These are phyloP conservation scores for Branchipolynoe longqiensis DNA, from an alignment of 2,888 invertebrate species.

Conservation along the genomic window DNA sequence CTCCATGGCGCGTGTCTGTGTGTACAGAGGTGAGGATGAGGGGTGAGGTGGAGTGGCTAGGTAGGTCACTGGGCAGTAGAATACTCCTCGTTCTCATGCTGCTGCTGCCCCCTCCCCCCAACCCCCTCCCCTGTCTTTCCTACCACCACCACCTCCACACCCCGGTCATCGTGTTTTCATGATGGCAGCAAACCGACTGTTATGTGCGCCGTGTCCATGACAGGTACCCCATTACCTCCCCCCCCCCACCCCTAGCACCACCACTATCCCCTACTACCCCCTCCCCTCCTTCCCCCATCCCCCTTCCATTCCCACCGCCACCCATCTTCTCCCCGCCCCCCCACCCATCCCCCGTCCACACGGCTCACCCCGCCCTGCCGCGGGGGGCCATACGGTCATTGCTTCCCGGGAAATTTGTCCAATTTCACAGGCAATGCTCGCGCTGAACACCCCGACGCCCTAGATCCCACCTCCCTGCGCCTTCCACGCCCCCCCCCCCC, in stretches of 20 bases:
- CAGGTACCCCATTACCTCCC: too few relatives aligned
- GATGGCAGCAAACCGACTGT: too few relatives aligned
- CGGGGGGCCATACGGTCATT: slow-evolving; percentile 50
- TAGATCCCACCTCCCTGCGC: slow-evolving; percentile 34
- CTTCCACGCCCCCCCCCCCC: background rate
- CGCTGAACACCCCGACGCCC: slow-evolving; percentile 41
- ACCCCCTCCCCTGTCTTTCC: background rate
- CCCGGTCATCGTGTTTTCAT: too few relatives aligned
- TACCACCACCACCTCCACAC: background rate
- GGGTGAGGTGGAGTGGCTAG: too few relatives aligned
- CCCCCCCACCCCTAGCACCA: background rate
- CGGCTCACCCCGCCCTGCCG: background rate
- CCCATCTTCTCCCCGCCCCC: slow-evolving; percentile 1
- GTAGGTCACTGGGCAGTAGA: too few relatives aligned
- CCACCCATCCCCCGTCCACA: background rate
- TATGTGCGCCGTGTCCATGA: too few relatives aligned
- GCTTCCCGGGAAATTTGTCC: slow-evolving; percentile 54
- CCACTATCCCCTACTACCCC: too few relatives aligned
- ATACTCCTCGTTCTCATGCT: too few relatives aligned
- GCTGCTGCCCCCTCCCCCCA: background rate
- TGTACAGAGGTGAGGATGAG: too few relatives aligned
- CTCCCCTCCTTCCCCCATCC: background rate
- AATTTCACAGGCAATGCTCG: slow-evolving; percentile 53
- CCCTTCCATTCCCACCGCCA: slow-evolving; percentile 29
- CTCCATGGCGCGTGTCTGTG: too few relatives aligned